Evolutionary conservation across 2,888 invertebrate genomes (phyloP).

Genomic region (Caenorhabditis parvicauda): DNA sequence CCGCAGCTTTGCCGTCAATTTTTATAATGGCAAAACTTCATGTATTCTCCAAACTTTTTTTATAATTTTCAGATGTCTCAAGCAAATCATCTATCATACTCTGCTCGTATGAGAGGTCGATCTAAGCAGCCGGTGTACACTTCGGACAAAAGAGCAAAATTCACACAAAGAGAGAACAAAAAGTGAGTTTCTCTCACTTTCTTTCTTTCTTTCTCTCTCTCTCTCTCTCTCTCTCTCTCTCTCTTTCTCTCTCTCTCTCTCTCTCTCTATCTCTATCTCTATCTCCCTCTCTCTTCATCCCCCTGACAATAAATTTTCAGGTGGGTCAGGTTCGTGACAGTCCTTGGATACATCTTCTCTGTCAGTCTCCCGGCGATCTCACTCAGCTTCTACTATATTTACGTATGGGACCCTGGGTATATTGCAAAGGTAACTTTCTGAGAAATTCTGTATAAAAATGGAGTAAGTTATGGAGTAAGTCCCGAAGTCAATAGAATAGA

Average conservation of each 20-base stretch:
- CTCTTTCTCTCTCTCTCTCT: neutral
- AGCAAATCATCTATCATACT: conserved; percentile 29
- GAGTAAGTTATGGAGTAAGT: too few species aligned
- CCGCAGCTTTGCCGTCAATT: neutral
- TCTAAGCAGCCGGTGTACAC: conserved; percentile 47
- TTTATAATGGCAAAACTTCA: neutral
- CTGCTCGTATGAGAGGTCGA: conserved; percentile 31
- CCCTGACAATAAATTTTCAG: conserved; percentile 21
- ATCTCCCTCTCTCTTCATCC: neutral
- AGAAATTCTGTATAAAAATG: neutral
- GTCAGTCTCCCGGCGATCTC: conserved; percentile 56
- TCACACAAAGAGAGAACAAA: conserved; percentile 45
- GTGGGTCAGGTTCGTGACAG: conserved; percentile 56
- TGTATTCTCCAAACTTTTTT: neutral
- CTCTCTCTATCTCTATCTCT: neutral
- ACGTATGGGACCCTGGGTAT: conserved; percentile 53
- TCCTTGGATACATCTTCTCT: conserved; percentile 54
- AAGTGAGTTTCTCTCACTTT: conserved; percentile 34
- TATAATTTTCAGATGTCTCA: conserved; percentile 24
- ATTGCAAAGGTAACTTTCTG: conserved; percentile 17
- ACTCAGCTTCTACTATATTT: conserved; percentile 53
- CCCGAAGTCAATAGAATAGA: too few species aligned
- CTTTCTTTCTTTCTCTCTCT: neutral
- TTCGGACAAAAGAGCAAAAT: conserved; percentile 46
- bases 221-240: neutral